Conservation (phyloP, 2,888 invertebrate genomes). For the Acrocera orbiculus region DNA sequence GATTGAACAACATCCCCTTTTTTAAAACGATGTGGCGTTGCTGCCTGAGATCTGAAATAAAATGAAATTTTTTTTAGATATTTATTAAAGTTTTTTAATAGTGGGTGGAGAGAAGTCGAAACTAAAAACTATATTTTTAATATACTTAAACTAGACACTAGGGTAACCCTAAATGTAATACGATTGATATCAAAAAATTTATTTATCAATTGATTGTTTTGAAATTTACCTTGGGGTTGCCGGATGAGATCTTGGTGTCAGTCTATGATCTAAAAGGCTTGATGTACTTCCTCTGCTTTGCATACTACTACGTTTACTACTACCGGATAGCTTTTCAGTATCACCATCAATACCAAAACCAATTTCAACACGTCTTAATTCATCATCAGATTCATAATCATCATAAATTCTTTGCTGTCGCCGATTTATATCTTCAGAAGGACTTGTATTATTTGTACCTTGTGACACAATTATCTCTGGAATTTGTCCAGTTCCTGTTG, state of each 20-base stretch:
- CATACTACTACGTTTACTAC: constrained; percentile 79
- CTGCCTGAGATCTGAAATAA: constrained; percentile 59
- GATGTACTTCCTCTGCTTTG: constrained; percentile 85
- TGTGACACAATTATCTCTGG: constrained; percentile 27
- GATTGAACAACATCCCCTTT: constrained; percentile 74
- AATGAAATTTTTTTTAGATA: background rate
- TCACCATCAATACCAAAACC: constrained; percentile 53
- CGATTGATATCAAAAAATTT: too few relatives aligned
- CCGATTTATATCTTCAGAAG: constrained; percentile 33
- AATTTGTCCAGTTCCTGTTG: constrained; percentile 14
- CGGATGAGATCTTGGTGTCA: constrained; percentile 79
- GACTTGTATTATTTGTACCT: constrained; percentile 11
- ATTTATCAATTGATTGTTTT: too few relatives aligned
- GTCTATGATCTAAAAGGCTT: constrained; percentile 63
- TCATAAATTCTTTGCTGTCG: constrained; percentile 42
- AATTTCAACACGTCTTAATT: constrained; percentile 69
- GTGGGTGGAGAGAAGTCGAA: too few relatives aligned
- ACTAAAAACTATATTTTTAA: too few relatives aligned
- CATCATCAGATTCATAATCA: constrained; percentile 78
- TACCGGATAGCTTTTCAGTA: constrained; percentile 53
- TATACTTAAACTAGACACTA: too few relatives aligned
- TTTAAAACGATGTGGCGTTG: constrained; percentile 88
- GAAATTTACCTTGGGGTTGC: constrained; percentile 65
- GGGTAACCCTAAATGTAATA: too few relatives aligned
- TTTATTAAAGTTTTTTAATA: too few relatives aligned